Evolutionary conservation across 23 tunicate species (phyloP).

Genomic region (Botrylloides violaceus): DNA sequence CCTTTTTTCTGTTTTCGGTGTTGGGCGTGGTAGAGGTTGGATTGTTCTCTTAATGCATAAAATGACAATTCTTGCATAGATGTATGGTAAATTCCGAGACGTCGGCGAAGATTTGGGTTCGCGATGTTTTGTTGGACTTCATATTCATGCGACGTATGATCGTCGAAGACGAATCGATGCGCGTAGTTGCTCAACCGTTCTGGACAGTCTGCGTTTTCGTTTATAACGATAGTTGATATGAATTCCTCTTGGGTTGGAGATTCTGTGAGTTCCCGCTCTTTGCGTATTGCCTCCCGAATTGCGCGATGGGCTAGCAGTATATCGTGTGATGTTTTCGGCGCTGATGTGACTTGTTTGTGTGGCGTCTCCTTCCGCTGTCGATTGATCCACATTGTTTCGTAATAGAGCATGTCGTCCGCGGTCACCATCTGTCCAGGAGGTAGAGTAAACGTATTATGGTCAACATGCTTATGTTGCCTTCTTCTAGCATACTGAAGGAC

Average conservation of each 20-base stretch:
- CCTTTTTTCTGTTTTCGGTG: neutral
- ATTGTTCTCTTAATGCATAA: too few relatives aligned
- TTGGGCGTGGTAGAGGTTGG: neutral
- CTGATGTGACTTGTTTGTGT: neutral
- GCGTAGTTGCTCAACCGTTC: too few relatives aligned
- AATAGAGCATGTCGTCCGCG: neutral
- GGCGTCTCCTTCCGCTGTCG: neutral
- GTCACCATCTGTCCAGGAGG: slow-evolving; percentile 3
- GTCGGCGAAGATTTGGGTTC: neutral
- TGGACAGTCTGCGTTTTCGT: too few relatives aligned
- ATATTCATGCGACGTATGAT: too few relatives aligned
- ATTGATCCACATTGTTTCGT: neutral
- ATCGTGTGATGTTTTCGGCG: neutral
- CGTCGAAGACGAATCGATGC: too few relatives aligned
- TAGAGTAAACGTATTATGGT: neutral
- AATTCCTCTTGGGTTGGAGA: too few relatives aligned
- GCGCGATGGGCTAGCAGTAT: neutral
- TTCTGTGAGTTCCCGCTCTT: too few relatives aligned
- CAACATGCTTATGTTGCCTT: too few relatives aligned
- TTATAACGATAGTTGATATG: too few relatives aligned
- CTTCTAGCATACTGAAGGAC: too few relatives aligned
- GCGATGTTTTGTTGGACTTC: neutral
- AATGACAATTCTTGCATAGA: slow-evolving; percentile 2
- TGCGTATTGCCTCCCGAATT: neutral
- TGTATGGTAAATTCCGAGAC: neutral